Conservation (phyloP, 2,113 vertebrate genomes). For the Prunella himalayana region DNA sequence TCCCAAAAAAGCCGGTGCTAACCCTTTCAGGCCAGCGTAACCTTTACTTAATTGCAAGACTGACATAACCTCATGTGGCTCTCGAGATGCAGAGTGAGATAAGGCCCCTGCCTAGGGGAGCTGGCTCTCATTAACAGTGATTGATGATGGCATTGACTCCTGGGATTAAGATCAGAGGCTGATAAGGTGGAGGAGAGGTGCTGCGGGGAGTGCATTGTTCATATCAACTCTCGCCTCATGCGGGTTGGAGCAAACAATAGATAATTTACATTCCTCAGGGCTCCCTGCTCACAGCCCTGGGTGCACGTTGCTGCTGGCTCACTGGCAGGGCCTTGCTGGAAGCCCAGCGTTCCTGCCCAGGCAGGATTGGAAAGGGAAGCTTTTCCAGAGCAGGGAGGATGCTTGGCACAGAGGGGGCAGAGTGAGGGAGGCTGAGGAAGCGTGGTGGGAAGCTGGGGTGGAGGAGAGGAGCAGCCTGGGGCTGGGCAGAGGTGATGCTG, state of each 20-base stretch:
- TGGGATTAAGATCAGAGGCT: conserved; percentile 10
- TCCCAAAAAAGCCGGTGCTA: neutral
- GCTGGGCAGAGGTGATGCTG: neutral
- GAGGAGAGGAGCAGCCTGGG: neutral
- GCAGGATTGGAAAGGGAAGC: neutral
- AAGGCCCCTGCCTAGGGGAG: conserved; percentile 23
- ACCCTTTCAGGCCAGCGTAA: neutral
- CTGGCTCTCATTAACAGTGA: neutral
- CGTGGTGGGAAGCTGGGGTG: accelerated
- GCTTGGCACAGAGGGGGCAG: neutral
- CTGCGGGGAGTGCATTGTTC: conserved; percentile 3
- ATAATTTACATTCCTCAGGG: neutral
- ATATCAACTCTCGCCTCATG: neutral
- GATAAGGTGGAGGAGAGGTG: neutral
- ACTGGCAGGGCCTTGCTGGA: neutral
- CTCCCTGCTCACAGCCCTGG: neutral
- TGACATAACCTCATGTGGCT: neutral
- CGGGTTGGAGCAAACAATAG: neutral
- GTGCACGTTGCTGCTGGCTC: neutral
- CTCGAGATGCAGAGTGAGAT: neutral
- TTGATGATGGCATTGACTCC: conserved; percentile 5
- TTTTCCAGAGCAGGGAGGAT: neutral
- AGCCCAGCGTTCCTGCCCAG: neutral
- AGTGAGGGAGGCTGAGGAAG: neutral
- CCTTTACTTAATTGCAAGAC: neutral